phyloP scores from a whole-genome alignment of 2,797 vertebrate species.

The Enteromius mattozi region DNA sequence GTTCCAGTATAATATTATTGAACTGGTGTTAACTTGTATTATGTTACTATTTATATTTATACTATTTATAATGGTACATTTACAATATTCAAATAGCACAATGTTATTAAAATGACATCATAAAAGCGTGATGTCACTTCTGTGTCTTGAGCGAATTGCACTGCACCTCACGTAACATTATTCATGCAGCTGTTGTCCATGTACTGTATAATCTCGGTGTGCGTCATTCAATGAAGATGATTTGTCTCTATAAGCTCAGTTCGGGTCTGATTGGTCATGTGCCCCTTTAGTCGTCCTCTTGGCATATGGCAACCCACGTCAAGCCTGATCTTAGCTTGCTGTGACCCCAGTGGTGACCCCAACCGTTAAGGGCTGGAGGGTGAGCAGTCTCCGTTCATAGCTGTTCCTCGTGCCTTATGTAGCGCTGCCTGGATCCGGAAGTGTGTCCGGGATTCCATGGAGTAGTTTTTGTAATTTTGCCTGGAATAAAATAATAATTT shows the following conservation, averaged over 20 bases:
- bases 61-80: slow-evolving; percentile 10
- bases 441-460: slow-evolving; percentile 98
- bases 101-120: not conserved
- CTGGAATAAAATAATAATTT: slow-evolving; percentile 67
- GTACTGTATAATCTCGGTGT: slow-evolving; percentile 16
- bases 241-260: slow-evolving; percentile 15
- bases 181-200: slow-evolving; percentile 14
- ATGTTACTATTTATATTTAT: not conserved
- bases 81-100: slow-evolving; percentile 1
- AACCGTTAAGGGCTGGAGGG: slow-evolving; percentile 75
- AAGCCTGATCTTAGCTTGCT: slow-evolving; percentile 40
- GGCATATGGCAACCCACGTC: not conserved
- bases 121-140: not conserved
- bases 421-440: slow-evolving; percentile 97
- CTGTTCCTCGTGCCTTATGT: slow-evolving; percentile 86
- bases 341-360: slow-evolving; percentile 1
- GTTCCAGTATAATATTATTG: slow-evolving; percentile 27
- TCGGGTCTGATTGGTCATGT: slow-evolving; percentile 23
- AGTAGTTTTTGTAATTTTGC: slow-evolving; percentile 99
- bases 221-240: slow-evolving; percentile 13
- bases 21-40: slow-evolving; percentile 13
- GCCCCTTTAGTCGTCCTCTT: slow-evolving; percentile 23
- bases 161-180: slow-evolving; percentile 8
- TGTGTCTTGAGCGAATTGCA: slow-evolving; percentile 10
- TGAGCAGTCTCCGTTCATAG: slow-evolving; percentile 79